Conservation (phyloP, 2,113 vertebrate genomes). For the Pica pica region DNA sequence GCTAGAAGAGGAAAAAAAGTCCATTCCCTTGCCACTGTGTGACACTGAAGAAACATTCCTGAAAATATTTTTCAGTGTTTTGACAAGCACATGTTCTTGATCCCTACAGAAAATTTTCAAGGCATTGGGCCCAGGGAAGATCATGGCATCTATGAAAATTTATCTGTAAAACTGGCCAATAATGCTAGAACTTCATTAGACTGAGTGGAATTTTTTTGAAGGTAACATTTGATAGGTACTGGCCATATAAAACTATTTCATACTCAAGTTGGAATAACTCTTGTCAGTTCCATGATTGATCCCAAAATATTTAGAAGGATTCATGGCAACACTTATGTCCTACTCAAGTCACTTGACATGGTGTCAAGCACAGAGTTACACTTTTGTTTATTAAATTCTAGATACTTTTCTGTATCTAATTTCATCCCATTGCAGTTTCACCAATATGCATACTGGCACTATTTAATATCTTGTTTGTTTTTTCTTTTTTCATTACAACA, state of each 20-base stretch:
- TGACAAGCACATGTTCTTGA: background rate
- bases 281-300: background rate
- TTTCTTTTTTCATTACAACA: background rate
- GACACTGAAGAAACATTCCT: background rate
- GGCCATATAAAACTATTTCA: background rate
- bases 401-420: background rate
- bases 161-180: background rate
- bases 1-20: background rate
- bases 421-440: background rate
- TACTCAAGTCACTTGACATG: background rate
- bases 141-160: background rate
- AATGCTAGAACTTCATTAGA: background rate
- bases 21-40: background rate
- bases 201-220: background rate
- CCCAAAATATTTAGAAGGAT: background rate
- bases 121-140: background rate
- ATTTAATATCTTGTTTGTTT: accelerated
- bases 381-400: background rate
- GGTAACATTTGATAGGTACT: background rate
- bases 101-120: background rate
- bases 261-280: background rate
- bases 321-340: accelerated
- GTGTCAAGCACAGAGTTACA: background rate
- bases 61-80: background rate
- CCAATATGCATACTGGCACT: accelerated